Conservation (phyloP, 2,797 vertebrate species). For the Paratrypauchen microcephalus region DNA sequence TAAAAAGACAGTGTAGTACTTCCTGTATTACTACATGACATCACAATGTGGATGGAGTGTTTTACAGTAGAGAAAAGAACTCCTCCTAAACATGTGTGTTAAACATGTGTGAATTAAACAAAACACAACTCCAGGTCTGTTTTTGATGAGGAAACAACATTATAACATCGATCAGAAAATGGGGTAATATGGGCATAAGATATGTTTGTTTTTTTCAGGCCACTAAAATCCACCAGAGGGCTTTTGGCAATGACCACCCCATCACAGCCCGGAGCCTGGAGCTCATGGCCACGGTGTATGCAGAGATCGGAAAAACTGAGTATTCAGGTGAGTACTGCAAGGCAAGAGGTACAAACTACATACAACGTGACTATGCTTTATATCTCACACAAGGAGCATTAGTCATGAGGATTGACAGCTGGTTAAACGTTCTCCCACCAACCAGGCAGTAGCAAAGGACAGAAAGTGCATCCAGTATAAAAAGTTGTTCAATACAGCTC, state of each 20-base stretch:
- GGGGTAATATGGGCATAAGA: not conserved
- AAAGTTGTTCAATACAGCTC: not conserved
- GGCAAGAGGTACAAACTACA: slow-evolving; percentile 1
- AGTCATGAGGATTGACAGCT: not conserved
- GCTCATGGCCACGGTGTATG: slow-evolving; percentile 81
- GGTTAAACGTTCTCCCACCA: too few species aligned
- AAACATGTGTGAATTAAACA: too few species aligned
- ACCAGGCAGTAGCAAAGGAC: too few species aligned
- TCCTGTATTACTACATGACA: too few species aligned
- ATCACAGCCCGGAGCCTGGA: slow-evolving; percentile 81
- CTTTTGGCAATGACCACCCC: slow-evolving; percentile 81
- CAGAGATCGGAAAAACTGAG: slow-evolving; percentile 82
- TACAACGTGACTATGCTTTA: too few species aligned
- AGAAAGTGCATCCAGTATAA: not conserved
- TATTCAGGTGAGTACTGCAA: slow-evolving; percentile 74
- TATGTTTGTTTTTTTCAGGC: slow-evolving; percentile 59
- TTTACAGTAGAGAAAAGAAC: too few species aligned
- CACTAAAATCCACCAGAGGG: slow-evolving; percentile 81
- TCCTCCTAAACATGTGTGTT: too few species aligned
- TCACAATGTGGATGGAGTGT: too few species aligned
- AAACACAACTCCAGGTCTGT: too few species aligned
- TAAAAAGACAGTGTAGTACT: too few species aligned
- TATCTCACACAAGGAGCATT: not conserved
- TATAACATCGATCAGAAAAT: not conserved
- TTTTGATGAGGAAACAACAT: not conserved